A percentile compares a stretch with the other conserved stretches of the same genome.
Conservation (phyloP, 2,113 vertebrate genomes). For the Psephotus haematonotus region DNA sequence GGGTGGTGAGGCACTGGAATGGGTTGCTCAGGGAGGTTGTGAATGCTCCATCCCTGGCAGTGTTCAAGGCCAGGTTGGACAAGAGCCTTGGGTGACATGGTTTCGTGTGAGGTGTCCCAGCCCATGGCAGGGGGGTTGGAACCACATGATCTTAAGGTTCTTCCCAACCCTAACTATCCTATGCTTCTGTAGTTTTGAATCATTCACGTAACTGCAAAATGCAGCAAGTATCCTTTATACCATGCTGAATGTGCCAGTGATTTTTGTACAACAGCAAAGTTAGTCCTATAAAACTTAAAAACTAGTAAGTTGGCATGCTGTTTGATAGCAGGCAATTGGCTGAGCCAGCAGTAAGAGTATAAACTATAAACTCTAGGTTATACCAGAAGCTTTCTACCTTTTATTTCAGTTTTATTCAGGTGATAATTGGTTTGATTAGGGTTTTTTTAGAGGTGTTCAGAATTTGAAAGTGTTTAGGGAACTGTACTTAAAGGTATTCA, state of each 20-base stretch:
- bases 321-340: neutral
- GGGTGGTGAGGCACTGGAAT: too few relatives aligned
- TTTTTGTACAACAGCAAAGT: neutral
- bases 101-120: too few relatives aligned
- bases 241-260: rapidly evolving
- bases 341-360: neutral
- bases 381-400: neutral
- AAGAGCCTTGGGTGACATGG: too few relatives aligned
- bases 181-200: neutral
- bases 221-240: neutral
- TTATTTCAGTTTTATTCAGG: neutral
- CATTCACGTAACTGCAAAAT: rapidly evolving
- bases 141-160: too few relatives aligned
- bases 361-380: neutral
- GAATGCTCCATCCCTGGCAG: too few relatives aligned
- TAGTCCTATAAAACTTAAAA: neutral
- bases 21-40: too few relatives aligned
- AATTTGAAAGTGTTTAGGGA: neutral
- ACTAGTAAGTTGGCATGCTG: neutral
- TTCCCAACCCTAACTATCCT: too few relatives aligned
- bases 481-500: neutral
- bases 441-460: neutral
- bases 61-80: too few relatives aligned
- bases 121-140: too few relatives aligned
- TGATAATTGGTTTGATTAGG: neutral